Evolutionary conservation across 1,140 invertebrate genomes (phyloP).

Genomic region (Drosophila sucinea): DNA sequence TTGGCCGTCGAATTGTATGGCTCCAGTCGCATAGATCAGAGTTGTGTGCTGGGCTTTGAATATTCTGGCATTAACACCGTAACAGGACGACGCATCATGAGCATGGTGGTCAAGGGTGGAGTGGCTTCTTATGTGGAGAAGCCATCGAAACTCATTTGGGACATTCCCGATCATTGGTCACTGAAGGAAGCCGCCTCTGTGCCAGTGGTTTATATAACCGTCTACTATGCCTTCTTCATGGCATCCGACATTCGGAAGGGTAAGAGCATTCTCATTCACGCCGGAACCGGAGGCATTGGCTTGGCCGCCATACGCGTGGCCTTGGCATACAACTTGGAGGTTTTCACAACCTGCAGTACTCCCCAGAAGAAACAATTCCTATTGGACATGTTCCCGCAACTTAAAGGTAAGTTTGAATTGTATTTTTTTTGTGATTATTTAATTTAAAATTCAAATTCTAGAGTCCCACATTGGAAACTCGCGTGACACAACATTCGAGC

Average conservation of each 20-base stretch:
- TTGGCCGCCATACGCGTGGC: constrained; percentile 93
- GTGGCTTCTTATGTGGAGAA: constrained; percentile 87
- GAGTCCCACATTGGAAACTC: constrained; percentile 86
- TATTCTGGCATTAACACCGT: constrained; percentile 86
- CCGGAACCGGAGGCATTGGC: constrained; percentile 95
- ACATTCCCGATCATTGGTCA: constrained; percentile 92
- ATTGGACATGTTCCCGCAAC: constrained; percentile 88
- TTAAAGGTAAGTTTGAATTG: constrained; percentile 83
- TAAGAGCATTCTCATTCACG: constrained; percentile 92
- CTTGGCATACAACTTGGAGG: constrained; percentile 87
- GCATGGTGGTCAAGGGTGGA: constrained; percentile 85
- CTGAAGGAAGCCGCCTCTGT: constrained; percentile 94
- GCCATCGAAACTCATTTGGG: constrained; percentile 86
- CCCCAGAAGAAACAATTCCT: constrained; percentile 90
- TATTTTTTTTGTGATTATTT: not conserved
- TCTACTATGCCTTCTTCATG: constrained; percentile 91
- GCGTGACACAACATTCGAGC: constrained; percentile 86
- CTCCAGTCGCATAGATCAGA: constrained; percentile 85
- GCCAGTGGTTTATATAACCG: constrained; percentile 93
- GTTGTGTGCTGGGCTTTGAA: constrained; percentile 90
- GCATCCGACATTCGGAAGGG: constrained; percentile 87
- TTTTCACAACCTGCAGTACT: constrained; percentile 91
- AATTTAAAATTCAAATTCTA: constrained; percentile 43
- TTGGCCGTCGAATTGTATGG: constrained; percentile 86
- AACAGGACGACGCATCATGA: constrained; percentile 89